These are phyloP conservation scores for Parnassius mnemosyne DNA, from an alignment of 2,888 invertebrate species.

Conservation along the genomic window DNA sequence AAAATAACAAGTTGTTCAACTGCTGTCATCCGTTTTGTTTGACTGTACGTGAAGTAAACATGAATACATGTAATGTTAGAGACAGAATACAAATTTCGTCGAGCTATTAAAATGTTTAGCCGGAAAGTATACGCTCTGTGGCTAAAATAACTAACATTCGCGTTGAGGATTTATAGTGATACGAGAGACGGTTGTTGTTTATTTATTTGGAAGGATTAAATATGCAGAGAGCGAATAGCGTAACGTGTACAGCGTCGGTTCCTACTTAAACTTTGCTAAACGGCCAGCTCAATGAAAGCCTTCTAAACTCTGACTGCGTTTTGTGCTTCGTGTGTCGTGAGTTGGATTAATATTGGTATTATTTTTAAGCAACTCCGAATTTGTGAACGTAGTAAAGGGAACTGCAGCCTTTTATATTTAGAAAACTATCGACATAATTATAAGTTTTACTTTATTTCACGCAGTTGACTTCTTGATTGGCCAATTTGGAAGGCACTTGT, in stretches of 20 bases:
- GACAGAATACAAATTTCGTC: conserved; percentile 18
- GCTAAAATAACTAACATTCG: conserved; percentile 54
- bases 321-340: conserved; percentile 52
- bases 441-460: too few species aligned
- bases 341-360: conserved; percentile 53
- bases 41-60: conserved; percentile 1
- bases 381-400: too few species aligned
- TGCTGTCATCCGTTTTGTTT: neutral
- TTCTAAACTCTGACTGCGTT: conserved; percentile 60
- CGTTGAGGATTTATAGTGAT: conserved; percentile 61
- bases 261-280: conserved; percentile 72
- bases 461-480: too few species aligned
- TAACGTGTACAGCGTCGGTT: conserved; percentile 45
- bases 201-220: conserved; percentile 70
- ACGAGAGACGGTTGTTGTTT: conserved; percentile 55
- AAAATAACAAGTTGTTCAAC: neutral
- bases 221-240: conserved; percentile 53
- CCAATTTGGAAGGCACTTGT: too few species aligned
- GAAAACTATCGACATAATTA: too few species aligned
- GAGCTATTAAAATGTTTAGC: conserved; percentile 28
- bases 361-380: conserved; percentile 25
- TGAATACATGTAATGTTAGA: conserved; percentile 12
- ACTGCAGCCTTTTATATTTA: too few species aligned
- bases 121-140: conserved; percentile 35
- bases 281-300: conserved; percentile 63